These are phyloP conservation scores for Leptothorax acervorum DNA, from an alignment of 2,888 invertebrate species.

Conservation along the genomic window DNA sequence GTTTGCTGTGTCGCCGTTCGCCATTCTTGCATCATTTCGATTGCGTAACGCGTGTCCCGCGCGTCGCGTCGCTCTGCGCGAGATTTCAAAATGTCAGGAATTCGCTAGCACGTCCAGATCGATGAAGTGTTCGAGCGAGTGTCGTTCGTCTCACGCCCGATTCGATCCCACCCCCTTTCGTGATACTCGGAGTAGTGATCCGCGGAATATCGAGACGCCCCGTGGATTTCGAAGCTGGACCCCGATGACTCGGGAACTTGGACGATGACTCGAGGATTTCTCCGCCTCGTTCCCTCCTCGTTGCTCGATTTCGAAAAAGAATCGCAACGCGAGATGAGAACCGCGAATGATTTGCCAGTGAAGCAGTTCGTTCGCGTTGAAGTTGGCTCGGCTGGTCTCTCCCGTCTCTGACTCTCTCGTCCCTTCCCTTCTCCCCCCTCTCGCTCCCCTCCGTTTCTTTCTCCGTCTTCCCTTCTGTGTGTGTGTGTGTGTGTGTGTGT, in stretches of 20 bases:
- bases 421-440: conserved; percentile 22
- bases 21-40: conserved; percentile 68
- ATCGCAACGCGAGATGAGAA: conserved; percentile 79
- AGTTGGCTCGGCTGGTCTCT: conserved; percentile 81
- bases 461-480: conserved; percentile 20
- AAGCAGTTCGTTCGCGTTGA: conserved; percentile 83
- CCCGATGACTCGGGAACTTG: conserved; percentile 9
- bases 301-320: conserved; percentile 40
- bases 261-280: conserved; percentile 31
- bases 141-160: conserved; percentile 7
- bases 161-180: conserved; percentile 27
- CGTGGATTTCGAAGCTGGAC: not conserved
- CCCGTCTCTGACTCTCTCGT: conserved; percentile 61
- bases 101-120: conserved; percentile 39
- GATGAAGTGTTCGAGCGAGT: conserved; percentile 4
- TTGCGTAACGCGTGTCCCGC: conserved; percentile 64
- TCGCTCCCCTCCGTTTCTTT: conserved; percentile 30
- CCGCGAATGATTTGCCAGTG: conserved; percentile 83
- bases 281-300: conserved; percentile 10
- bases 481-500: not conserved
- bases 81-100: conserved; percentile 59
- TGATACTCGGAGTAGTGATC: not conserved
- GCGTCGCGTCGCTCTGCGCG: conserved; percentile 54
- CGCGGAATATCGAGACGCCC: conserved; percentile 1
- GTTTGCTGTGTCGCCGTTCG: conserved; percentile 58